These are phyloP conservation scores for Piliocolobus tephrosceles DNA, from an alignment of 2,113 vertebrate species.

Conservation along the genomic window DNA sequence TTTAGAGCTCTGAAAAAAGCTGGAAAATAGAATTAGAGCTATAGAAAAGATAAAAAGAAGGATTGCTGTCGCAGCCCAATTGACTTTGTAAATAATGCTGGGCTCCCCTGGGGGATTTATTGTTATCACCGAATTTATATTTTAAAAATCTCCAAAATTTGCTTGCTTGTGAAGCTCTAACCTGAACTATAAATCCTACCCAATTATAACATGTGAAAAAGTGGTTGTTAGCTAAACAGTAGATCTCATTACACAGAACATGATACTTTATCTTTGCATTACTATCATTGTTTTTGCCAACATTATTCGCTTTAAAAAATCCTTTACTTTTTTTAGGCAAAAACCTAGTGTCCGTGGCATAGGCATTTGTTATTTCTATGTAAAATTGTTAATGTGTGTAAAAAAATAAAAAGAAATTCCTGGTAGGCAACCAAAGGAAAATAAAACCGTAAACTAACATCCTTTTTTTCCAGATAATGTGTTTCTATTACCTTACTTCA, in stretches of 20 bases:
- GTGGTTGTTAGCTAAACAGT: slow-evolving; percentile 32
- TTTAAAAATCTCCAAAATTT: slow-evolving; percentile 52
- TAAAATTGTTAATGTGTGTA: not conserved
- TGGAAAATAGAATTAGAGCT: slow-evolving; percentile 40
- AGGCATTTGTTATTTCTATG: slow-evolving; percentile 33
- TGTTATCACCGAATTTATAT: slow-evolving; percentile 70
- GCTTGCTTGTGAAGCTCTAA: slow-evolving; percentile 6
- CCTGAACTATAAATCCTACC: slow-evolving; percentile 38
- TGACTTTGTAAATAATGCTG: slow-evolving; percentile 82
- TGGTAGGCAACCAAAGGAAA: not conserved
- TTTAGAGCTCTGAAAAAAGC: slow-evolving; percentile 65
- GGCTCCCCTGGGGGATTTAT: slow-evolving; percentile 19
- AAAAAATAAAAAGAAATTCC: slow-evolving; percentile 48
- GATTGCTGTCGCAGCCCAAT: slow-evolving; percentile 51
- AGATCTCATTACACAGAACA: slow-evolving; percentile 29
- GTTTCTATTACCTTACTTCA: slow-evolving; percentile 9
- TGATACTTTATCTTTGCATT: slow-evolving; percentile 32
- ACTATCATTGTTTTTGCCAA: slow-evolving; percentile 22
- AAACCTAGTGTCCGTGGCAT: not conserved
- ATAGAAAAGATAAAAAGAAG: slow-evolving; percentile 62
- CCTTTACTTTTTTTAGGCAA: slow-evolving; percentile 21
- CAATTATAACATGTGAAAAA: not conserved
- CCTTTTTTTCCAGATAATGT: not conserved
- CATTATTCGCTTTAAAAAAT: not conserved
- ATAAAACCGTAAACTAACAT: slow-evolving; percentile 1